phyloP scores from a whole-genome alignment of 2,113 vertebrate genomes.

The Spilogale gracilis region DNA sequence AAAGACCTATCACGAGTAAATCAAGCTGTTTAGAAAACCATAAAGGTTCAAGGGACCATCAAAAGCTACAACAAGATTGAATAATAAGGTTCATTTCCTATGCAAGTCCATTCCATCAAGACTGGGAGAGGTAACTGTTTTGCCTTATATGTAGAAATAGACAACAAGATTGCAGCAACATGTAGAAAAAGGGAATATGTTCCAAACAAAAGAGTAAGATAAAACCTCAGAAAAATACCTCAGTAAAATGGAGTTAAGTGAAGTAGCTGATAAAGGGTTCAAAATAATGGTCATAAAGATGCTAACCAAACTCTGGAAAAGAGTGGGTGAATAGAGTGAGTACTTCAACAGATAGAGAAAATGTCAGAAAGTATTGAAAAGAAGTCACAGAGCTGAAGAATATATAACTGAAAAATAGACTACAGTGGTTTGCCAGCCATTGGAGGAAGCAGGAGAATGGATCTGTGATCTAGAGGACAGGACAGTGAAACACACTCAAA shows the following conservation, averaged over 20 bases:
- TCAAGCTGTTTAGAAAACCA: neutral
- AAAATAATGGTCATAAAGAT: neutral
- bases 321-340: neutral
- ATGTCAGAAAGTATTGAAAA: neutral
- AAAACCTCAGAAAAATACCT: neutral
- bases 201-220: neutral
- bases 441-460: neutral
- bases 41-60: neutral
- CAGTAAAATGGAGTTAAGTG: neutral
- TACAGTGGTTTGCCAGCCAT: neutral
- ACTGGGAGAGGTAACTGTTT: neutral
- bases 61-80: neutral
- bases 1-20: neutral
- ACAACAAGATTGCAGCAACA: neutral
- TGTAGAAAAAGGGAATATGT: neutral
- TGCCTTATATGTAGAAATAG: neutral
- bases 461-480: neutral
- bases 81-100: neutral
- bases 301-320: neutral
- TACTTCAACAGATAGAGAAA: neutral
- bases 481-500: neutral
- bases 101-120: neutral
- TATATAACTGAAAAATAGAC: neutral
- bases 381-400: neutral
- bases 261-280: neutral